Base-by-base conservation (phyloP, 2,888 invertebrate genomes). In the Malthinus flaveolus region DNA sequence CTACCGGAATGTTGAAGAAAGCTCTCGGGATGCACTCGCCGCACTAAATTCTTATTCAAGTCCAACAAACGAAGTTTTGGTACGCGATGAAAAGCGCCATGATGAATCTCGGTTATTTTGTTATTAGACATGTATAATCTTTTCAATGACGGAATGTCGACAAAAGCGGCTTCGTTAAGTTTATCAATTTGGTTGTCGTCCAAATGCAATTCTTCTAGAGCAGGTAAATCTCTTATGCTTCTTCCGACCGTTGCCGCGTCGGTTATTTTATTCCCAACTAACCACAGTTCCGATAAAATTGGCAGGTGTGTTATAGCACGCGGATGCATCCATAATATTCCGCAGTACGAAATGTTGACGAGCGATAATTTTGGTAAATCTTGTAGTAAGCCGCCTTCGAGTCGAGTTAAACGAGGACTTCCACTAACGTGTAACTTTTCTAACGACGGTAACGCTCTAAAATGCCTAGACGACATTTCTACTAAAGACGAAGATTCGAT, bases 201-300 rank as follows among this genome's bases (percentile, higher is more conserved):
- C 9, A 94, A 77, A 58, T 87, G 84, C 32, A 94, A 75, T 23
- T 84, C 82, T 48, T 89, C 85, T 32, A 94, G 75, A 56, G 84
- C 83, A n/a, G 88, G 87, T 46, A 93, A 79, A 70, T 92, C 93
- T 73, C 89, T 84, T 9, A 87, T 84, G 8, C 88, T 88, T 66
- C 90, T 83, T 3, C 93, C 93, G 7, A 93, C 83, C 85, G 92
- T 88, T n/a, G 86, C 85, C 8, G 91, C 90, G 73, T 93, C 93
- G 7, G 83, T 81, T 64, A 94, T 85, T 66, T 84, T 83, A 72
- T 94, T 94, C 46, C 87, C 84, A 9, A 84, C 83, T 0, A 94
- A 77, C 13, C 88, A 86, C 9, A 94, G 75, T 68, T 89, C 89
- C 45, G 82, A 82, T 57, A 93, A 74, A 47, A 83, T 82, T n/a